Percentiles rank a stretch among this genome's conserved stretches.
These are phyloP conservation scores for Chauna torquata DNA, from an alignment of 2,113 vertebrate genomes.

Conservation along the genomic window DNA sequence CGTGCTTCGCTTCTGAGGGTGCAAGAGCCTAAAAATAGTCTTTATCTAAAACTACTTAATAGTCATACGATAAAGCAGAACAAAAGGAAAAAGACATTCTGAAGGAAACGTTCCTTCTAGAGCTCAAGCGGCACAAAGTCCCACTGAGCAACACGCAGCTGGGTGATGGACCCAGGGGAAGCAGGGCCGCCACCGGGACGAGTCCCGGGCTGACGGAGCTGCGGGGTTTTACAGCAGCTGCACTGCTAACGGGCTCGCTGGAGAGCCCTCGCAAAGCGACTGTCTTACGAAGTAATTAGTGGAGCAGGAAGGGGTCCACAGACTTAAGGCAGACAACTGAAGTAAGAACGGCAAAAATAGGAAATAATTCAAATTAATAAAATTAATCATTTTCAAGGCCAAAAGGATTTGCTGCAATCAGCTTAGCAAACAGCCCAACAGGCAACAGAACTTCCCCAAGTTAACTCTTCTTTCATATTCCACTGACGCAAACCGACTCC, in stretches of 20 bases:
- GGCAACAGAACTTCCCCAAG: background rate
- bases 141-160: background rate
- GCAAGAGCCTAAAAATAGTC: background rate
- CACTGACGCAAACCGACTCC: background rate
- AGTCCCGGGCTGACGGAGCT: background rate
- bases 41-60: background rate
- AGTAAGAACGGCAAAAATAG: background rate
- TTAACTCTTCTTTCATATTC: background rate
- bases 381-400: background rate
- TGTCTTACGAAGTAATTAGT: background rate
- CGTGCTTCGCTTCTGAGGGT: accelerated
- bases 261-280: background rate
- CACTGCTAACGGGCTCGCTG: accelerated
- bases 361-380: background rate
- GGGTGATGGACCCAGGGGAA: no score
- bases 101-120: background rate
- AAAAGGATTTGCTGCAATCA: background rate
- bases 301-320: background rate
- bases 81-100: background rate
- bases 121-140: background rate
- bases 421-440: background rate
- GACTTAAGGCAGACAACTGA: background rate
- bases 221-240: background rate
- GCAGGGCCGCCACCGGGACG: no score
- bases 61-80: background rate